phyloP scores from a whole-genome alignment of 2,888 invertebrate genomes.

The Tuta absoluta region DNA sequence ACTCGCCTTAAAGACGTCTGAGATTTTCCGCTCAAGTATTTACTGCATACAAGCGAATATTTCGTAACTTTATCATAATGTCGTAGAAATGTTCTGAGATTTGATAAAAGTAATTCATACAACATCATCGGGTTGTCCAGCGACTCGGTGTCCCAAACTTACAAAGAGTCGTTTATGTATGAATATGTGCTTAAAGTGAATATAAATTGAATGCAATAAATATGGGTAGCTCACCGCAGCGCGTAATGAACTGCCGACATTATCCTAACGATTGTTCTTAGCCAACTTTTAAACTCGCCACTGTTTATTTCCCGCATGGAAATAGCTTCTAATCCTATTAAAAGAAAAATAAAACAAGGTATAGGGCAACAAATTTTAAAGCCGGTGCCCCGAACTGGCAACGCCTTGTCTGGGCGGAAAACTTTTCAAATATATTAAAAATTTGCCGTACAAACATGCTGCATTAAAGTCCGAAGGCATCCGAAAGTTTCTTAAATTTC shows the following conservation, averaged over 20 bases:
- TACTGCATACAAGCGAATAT: too few species aligned
- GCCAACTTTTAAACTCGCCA: conserved; percentile 51
- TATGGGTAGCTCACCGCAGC: conserved; percentile 24
- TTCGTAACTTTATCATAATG: too few species aligned
- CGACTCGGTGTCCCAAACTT: too few species aligned
- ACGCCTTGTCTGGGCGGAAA: conserved; percentile 47
- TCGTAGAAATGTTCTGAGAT: too few species aligned
- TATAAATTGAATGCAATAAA: conserved; percentile 24
- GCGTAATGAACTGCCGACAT: conserved; percentile 46
- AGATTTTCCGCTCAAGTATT: too few species aligned
- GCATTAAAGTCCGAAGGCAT: conserved; percentile 52
- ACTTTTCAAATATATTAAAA: conserved; percentile 71
- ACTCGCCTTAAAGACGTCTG: too few species aligned
- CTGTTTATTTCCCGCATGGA: conserved; percentile 55
- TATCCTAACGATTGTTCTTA: conserved; percentile 57
- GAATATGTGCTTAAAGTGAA: neutral
- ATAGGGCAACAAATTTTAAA: conserved; percentile 61
- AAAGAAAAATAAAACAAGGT: conserved; percentile 54
- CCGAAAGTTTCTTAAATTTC: conserved; percentile 49
- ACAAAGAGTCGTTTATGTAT: too few species aligned
- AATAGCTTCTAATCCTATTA: conserved; percentile 55
- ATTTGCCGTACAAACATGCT: conserved; percentile 58
- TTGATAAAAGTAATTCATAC: too few species aligned
- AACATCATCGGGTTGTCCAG: too few species aligned
- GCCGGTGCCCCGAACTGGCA: conserved; percentile 47